phyloP scores from a whole-genome alignment of 53 echinoderm and acorn worm species.

The Luidia sarsii region DNA sequence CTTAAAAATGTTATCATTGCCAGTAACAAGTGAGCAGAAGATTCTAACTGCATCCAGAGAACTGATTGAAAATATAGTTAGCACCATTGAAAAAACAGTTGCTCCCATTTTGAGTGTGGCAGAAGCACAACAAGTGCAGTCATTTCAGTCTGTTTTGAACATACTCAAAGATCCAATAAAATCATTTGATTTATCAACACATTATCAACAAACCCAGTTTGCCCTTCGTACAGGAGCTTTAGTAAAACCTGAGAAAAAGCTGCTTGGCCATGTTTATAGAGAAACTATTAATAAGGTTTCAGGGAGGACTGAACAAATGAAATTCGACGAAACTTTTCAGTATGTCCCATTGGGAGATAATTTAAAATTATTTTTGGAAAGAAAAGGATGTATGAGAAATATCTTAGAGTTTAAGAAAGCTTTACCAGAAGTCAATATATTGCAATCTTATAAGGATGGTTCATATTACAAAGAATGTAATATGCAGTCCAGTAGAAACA shows the following conservation, averaged over 20 bases:
- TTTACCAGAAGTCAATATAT: slow-evolving; percentile 22
- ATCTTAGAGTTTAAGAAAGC: slow-evolving; percentile 6
- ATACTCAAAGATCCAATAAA: background rate
- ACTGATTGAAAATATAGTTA: background rate
- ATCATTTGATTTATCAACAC: slow-evolving; percentile 13
- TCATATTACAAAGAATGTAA: slow-evolving; percentile 20
- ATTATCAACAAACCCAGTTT: slow-evolving; percentile 29
- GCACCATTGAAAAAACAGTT: background rate
- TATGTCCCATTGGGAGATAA: slow-evolving; percentile 49
- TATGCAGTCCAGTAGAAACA: background rate
- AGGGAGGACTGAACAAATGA: slow-evolving; percentile 25
- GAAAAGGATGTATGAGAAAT: slow-evolving; percentile 41
- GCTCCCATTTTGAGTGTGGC: background rate
- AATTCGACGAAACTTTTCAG: slow-evolving; percentile 32
- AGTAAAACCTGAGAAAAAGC: slow-evolving; percentile 2
- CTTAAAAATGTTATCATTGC: slow-evolving; percentile 3
- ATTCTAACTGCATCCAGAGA: slow-evolving; percentile 10
- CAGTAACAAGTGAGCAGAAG: slow-evolving; percentile 6
- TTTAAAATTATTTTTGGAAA: slow-evolving; percentile 39
- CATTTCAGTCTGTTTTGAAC: background rate
- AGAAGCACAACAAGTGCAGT: background rate
- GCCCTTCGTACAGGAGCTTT: background rate
- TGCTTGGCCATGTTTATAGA: slow-evolving; percentile 6
- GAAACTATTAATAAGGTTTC: background rate
- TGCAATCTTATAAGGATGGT: slow-evolving; percentile 51